phyloP scores from a whole-genome alignment of 2,113 vertebrate species.

The Natator depressus region DNA sequence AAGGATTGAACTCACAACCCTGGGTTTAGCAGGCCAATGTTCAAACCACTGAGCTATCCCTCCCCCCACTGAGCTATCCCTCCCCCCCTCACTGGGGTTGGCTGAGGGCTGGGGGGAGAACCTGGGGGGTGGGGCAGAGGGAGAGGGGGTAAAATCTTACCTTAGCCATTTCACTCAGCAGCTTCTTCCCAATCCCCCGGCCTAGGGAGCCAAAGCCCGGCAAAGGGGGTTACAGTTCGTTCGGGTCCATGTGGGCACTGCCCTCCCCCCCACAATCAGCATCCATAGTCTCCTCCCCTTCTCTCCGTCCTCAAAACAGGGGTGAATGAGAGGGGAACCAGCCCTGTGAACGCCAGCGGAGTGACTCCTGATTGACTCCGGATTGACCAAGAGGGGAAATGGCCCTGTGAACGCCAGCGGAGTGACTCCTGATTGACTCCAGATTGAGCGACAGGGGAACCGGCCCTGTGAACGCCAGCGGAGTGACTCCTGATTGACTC shows the following conservation, averaged over 20 bases:
- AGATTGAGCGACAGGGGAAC: background rate
- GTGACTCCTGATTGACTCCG: background rate
- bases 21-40: no score
- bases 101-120: no score
- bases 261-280: no score
- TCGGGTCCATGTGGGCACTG: background rate
- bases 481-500: background rate
- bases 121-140: no score
- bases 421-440: background rate
- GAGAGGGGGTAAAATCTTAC: background rate
- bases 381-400: background rate
- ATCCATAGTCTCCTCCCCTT: background rate
- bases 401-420: background rate
- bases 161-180: background rate
- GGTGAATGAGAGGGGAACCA: no score
- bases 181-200: background rate
- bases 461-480: background rate
- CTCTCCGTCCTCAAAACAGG: accelerated
- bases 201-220: background rate
- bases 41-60: no score
- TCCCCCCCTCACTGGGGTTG: background rate
- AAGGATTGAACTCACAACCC: no score
- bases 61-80: no score
- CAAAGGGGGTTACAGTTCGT: background rate
- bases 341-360: no score